A percentile compares a stretch with the other conserved stretches of the same genome.
phyloP scores from a whole-genome alignment of 2,888 invertebrate genomes.

The Schizotus pectinicornis region DNA sequence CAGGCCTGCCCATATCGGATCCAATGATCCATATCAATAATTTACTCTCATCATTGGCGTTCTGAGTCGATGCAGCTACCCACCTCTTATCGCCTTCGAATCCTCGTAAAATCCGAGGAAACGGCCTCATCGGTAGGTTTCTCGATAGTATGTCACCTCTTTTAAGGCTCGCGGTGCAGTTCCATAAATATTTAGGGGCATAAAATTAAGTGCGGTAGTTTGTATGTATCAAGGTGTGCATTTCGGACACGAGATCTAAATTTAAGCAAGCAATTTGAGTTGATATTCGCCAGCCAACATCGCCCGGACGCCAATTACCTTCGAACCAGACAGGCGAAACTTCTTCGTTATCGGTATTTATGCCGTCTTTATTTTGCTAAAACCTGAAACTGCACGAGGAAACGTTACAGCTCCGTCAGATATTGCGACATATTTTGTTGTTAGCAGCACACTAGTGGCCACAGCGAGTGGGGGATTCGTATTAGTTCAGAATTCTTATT shows the following conservation, averaged over 20 bases:
- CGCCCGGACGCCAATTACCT: conserved; percentile 24
- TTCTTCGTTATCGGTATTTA: conserved; percentile 31
- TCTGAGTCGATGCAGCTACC: not conserved
- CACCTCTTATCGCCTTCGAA: too few relatives aligned
- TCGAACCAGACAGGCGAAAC: conserved; percentile 26
- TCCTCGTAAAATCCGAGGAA: too few relatives aligned
- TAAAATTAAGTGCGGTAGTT: conserved; percentile 25
- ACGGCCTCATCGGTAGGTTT: too few relatives aligned
- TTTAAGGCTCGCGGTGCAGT: not conserved
- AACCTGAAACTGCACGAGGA: conserved; percentile 25
- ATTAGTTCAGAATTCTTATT: conserved; percentile 29
- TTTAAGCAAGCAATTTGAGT: conserved; percentile 27
- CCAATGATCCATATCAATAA: not conserved
- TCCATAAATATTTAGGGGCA: not conserved
- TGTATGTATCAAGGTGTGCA: conserved; percentile 27
- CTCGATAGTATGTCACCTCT: not conserved
- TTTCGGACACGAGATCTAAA: conserved; percentile 29
- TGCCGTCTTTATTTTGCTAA: conserved; percentile 28
- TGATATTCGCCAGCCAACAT: conserved; percentile 27
- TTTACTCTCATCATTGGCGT: not conserved
- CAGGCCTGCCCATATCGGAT: too few relatives aligned
- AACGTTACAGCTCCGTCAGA: conserved; percentile 26
- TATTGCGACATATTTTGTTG: conserved; percentile 30
- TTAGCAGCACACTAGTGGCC: conserved; percentile 27
- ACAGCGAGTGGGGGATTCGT: conserved; percentile 25